A percentile compares a stretch with the other conserved stretches of the same genome.
phyloP scores from a whole-genome alignment of 2,113 vertebrate species.

The Dicerorhinus sumatrensis region DNA sequence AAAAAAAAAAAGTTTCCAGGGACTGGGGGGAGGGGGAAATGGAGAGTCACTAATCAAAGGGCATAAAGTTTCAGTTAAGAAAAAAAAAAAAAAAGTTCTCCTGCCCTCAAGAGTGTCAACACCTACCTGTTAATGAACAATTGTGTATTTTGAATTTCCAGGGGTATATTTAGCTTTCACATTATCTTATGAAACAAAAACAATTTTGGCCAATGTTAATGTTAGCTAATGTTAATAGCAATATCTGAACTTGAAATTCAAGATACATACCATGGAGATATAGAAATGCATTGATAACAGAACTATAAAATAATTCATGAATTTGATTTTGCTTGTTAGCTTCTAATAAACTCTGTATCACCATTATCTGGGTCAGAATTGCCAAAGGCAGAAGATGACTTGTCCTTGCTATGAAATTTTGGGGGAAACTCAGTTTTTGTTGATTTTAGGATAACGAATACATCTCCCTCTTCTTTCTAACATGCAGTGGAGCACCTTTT shows the following conservation, averaged over 20 bases:
- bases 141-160: neutral
- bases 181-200: neutral
- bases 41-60: no score
- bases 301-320: neutral
- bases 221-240: neutral
- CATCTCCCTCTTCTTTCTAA: neutral
- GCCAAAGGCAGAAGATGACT: neutral
- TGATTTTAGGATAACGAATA: constrained; percentile 11
- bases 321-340: neutral
- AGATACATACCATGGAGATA: neutral
- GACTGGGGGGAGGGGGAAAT: no score
- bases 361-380: neutral
- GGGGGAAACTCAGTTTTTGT: neutral
- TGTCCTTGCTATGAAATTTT: neutral
- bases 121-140: neutral
- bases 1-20: no score
- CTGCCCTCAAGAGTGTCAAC: neutral
- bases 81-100: neutral
- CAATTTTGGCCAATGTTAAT: neutral
- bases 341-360: neutral
- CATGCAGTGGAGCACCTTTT: neutral
- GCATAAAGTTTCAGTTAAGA: no score
- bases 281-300: neutral
- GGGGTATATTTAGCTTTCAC: neutral
- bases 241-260: neutral